A percentile compares a stretch with the other conserved stretches of the same genome.
phyloP scores from a whole-genome alignment of 37 sponge, comb jelly and placozoan species.

The Agelas oroides region DNA sequence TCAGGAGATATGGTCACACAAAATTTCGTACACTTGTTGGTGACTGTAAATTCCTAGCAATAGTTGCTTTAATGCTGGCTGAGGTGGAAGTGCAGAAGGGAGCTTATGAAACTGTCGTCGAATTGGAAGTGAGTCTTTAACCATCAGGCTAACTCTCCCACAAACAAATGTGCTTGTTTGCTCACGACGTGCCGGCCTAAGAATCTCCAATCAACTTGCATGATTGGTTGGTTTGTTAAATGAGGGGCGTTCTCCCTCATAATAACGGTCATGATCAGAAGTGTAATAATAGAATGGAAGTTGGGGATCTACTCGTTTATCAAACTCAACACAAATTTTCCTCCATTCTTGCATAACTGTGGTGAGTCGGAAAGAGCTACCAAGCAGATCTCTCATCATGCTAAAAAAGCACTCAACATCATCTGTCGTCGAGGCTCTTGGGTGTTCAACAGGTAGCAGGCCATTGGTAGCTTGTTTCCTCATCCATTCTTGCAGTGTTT shows the following conservation, averaged over 20 bases:
- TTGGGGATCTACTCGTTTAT: neutral
- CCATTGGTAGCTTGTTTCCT: neutral
- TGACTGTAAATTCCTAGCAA: no score
- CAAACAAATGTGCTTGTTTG: neutral
- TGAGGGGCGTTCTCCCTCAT: neutral
- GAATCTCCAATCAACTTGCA: neutral
- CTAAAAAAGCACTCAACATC: slow-evolving; percentile 29
- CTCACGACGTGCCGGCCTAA: neutral
- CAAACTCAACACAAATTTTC: neutral
- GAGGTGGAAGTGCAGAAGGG: no score
- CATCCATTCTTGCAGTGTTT: no score
- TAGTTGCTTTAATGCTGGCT: no score
- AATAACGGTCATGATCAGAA: neutral
- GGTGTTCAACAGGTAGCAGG: slow-evolving; percentile 1
- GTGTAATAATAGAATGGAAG: slow-evolving; percentile 16
- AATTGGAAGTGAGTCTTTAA: no score
- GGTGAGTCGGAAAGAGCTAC: neutral
- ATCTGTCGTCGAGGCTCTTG: slow-evolving; percentile 6
- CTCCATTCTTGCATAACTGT: neutral
- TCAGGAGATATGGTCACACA: no score
- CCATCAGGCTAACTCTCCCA: neutral
- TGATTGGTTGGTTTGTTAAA: neutral
- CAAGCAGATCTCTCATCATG: slow-evolving; percentile 10
- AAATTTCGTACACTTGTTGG: no score
- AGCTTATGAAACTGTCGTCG: no score